Conservation (phyloP, 2,113 vertebrate genomes). For the Rafetus swinhoei region DNA sequence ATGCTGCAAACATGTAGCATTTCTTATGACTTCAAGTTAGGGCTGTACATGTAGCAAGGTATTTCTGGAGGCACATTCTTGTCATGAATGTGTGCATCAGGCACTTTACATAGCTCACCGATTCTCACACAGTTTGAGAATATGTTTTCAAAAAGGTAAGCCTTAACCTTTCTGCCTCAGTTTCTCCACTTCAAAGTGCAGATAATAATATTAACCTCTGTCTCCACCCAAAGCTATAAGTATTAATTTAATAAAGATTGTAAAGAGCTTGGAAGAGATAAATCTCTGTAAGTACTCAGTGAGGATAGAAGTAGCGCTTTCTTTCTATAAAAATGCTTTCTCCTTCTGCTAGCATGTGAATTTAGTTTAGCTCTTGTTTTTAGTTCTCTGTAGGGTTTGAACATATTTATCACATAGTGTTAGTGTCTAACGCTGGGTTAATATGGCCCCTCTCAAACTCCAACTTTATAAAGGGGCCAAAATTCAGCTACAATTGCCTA, state of each 20-base stretch:
- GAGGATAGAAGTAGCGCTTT: not conserved
- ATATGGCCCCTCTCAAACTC: not conserved
- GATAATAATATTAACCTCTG: not conserved
- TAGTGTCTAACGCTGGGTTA: not conserved
- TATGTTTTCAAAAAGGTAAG: not conserved
- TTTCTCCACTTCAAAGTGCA: not conserved
- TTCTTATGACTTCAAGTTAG: not conserved
- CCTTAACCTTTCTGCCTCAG: not conserved
- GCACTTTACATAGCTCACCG: rapidly evolving
- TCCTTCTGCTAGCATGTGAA: not conserved
- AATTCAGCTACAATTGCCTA: not conserved
- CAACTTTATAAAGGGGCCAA: not conserved
- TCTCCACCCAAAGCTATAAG: not conserved
- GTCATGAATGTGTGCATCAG: not conserved
- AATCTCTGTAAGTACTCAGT: not conserved
- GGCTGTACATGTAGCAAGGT: not conserved
- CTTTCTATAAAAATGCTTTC: not conserved
- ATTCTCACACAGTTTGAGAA: not conserved
- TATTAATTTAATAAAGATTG: not conserved
- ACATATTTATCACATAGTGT: not conserved
- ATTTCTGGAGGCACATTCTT: not conserved
- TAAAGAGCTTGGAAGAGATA: not conserved
- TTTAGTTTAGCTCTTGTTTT: not conserved
- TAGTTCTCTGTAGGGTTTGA: not conserved
- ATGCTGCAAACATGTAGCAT: rapidly evolving